Base-by-base conservation (phyloP, 1,140 invertebrate species). In the Pygmarrhopalites habei region DNA sequence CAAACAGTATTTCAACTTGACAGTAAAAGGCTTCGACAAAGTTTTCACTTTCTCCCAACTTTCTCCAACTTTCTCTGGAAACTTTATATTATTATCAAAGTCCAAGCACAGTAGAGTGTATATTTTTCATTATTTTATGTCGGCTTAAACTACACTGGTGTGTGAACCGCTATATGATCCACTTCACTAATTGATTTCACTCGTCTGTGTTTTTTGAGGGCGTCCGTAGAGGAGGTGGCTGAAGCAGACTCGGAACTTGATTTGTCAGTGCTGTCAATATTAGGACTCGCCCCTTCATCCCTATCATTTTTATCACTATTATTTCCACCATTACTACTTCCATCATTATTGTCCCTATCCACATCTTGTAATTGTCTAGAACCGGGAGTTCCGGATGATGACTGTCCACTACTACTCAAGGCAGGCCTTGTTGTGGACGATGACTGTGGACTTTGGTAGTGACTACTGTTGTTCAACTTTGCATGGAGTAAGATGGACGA, bases 161-260 rank as follows among this genome's bases (percentile, higher is more conserved):
- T 78, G 74, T 71, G 77, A 74, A 72, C 73, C 65, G 82, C 77
- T 58, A 70, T 49, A 62, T 81, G 79, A 32, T 86, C 84, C 66
- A 86, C 85, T 72, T 86, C 85, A 41, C 84, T 83, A 65, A 86
- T 86, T 64, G 84, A 86, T 68, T 85, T 85, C 19, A 86, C 84
- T 17, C 86, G 77, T 46, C 85, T 78, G 69, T 86, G 85, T 61
- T 82, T 79, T 62, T 82, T 68, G 5, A 28, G 28, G 7, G 43
- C 14, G n/a, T 41, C 46, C 15, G 26, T 46, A 41, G 21, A 25
- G 10, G 3, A 29, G 15, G 25, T 32, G n/a, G 29, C n/a, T 21
- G 25, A 17, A 15, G n/a, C 49, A 43, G 32, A 35, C 5, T 15
- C 32, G 32, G 32, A 35, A 35, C 32, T 35, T 5, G 32, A 35